Conservation (phyloP, 2,888 invertebrate genomes). For the Allolobophora icterica region DNA sequence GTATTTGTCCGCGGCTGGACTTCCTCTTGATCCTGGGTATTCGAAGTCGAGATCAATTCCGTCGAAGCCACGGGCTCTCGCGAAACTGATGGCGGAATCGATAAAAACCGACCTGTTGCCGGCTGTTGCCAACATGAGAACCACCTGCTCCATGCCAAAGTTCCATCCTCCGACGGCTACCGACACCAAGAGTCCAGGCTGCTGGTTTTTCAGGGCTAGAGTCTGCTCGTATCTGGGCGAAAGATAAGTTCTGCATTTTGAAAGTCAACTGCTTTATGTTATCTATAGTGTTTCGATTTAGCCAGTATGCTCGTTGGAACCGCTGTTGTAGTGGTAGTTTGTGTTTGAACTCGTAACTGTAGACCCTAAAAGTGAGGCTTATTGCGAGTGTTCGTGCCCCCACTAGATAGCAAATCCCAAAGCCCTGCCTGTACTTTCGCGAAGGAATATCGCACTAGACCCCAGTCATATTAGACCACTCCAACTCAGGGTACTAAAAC, state of each 20-base stretch:
- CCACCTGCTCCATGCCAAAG: slow-evolving; percentile 36
- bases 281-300: too few relatives aligned
- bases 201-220: slow-evolving; percentile 30
- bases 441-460: too few relatives aligned
- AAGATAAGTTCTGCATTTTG: neutral
- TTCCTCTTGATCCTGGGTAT: slow-evolving; percentile 73
- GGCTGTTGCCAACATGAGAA: slow-evolving; percentile 53
- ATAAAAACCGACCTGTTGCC: slow-evolving; percentile 54
- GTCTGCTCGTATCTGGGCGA: neutral
- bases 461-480: too few relatives aligned
- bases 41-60: slow-evolving; percentile 93
- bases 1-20: slow-evolving; percentile 57
- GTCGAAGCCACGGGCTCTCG: slow-evolving; percentile 72
- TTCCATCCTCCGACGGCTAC: slow-evolving; percentile 82
- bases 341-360: too few relatives aligned
- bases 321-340: too few relatives aligned
- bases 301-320: too few relatives aligned
- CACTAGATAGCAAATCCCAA: too few relatives aligned
- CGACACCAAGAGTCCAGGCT: slow-evolving; percentile 77
- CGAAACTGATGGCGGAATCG: slow-evolving; percentile 51
- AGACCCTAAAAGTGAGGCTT: too few relatives aligned
- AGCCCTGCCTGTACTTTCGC: too few relatives aligned
- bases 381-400: too few relatives aligned
- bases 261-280: neutral
- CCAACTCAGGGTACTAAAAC: too few relatives aligned